Base-by-base conservation (phyloP, 2,797 vertebrate species). In the Leucoraja ocellata region DNA sequence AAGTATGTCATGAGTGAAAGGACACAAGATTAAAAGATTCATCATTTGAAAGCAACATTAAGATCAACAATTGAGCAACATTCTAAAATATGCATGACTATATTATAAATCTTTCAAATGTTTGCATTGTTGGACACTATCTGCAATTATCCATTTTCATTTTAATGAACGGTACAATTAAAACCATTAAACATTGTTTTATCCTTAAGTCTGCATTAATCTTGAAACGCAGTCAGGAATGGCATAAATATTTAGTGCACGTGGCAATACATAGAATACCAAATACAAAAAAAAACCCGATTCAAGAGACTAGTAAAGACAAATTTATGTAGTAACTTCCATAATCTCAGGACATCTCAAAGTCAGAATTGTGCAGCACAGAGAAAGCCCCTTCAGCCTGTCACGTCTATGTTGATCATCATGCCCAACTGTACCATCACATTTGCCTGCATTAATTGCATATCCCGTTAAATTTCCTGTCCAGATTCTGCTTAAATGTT, bases 21-120 rank as follows among this genome's bases (percentile, higher is more conserved):
- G 23, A 73, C n/a, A 73, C 36, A 54, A 36, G 68, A 91, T 28
- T 36, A 39, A 91, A 91, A 73, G 90, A 91, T 74, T 74, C 90
- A 91, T 39, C 68, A 91, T 18, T 91, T 74, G 86, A 88, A 88
- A 65, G n/a, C 16, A 88, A 63, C 74, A 91, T 10, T 68, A 46
- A 68, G 32, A 73, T 46, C 8, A 91, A 74, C 36, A 91, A 25
- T 13, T 9, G 36, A 91, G 36, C 68, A 54, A 74, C 54, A 46
- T 73, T 46, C 68, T 91, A 46, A 91, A 28, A 7, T 25, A 23
- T 54, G 46, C 11, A 73, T 28, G 14, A 88, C n/a, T 86, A 63
- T 18, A 88, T 65, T 88, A 8, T n/a, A 32, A 61, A 65, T 36
- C 84, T 16, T 36, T 65, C n/a, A 88, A 88, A 32, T 18, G 18